A percentile compares a stretch with the other conserved stretches of the same genome.
phyloP scores from a whole-genome alignment of 2,888 invertebrate species.

The Lapara coniferarum region DNA sequence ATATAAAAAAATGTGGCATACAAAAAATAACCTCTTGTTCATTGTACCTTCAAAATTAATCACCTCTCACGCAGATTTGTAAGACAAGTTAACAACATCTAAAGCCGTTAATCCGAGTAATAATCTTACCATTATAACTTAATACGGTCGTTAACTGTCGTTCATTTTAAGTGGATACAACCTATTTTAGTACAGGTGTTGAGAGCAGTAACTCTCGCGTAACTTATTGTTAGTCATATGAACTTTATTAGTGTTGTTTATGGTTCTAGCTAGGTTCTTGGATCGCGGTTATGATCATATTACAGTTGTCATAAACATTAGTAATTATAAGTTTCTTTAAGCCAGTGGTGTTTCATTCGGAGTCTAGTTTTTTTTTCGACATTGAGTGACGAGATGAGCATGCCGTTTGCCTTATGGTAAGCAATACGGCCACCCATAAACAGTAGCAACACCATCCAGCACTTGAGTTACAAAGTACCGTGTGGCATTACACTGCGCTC shows the following conservation, averaged over 20 bases:
- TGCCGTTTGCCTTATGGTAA: too few relatives aligned
- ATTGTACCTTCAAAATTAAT: neutral
- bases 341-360: too few relatives aligned
- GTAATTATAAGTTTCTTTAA: too few relatives aligned
- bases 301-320: too few relatives aligned
- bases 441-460: too few relatives aligned
- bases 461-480: too few relatives aligned
- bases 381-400: too few relatives aligned
- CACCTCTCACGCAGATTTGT: neutral
- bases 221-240: slow-evolving; percentile 13
- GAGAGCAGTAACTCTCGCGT: neutral
- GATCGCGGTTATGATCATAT: too few relatives aligned
- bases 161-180: neutral
- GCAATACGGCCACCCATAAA: too few relatives aligned
- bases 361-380: too few relatives aligned
- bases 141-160: slow-evolving; percentile 11
- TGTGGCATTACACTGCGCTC: too few relatives aligned
- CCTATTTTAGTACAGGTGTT: slow-evolving; percentile 19
- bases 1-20: neutral
- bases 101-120: slow-evolving; percentile 10
- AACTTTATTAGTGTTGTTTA: slow-evolving; percentile 17
- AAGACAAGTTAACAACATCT: neutral
- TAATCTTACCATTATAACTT: slow-evolving; percentile 7
- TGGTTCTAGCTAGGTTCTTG: neutral
- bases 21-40: neutral